Percentiles rank a stretch among this genome's conserved stretches.
Evolutionary conservation across 92 coral and sea anemone genomes (phyloP).

Genomic region (Siderastrea siderea): DNA sequence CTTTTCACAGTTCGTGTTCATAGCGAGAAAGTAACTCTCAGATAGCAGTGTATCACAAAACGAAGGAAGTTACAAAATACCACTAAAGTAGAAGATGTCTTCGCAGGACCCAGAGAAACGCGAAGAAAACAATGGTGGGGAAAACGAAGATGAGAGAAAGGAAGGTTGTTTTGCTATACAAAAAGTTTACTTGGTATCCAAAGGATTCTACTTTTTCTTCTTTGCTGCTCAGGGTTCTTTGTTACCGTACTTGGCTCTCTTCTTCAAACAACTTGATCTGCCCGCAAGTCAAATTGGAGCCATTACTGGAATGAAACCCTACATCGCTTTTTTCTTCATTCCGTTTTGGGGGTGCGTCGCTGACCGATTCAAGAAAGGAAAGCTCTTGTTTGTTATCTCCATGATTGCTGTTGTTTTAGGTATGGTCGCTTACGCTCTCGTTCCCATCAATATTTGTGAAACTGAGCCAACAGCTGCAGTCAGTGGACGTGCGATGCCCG

Average conservation of each 20-base stretch:
- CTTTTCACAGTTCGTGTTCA: background rate
- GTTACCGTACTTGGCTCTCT: constrained; percentile 85
- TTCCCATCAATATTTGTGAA: constrained; percentile 87
- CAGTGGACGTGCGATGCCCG: background rate
- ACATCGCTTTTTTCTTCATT: constrained; percentile 90
- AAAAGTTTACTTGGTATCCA: constrained; percentile 81
- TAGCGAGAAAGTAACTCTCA: background rate
- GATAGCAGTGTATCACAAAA: background rate
- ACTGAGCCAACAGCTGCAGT: constrained; percentile 6
- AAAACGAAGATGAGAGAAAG: constrained; percentile 6
- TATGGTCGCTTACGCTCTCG: constrained; percentile 85
- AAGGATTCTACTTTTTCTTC: constrained; percentile 86
- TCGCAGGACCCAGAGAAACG: background rate
- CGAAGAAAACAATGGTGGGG: background rate
- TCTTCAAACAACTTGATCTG: constrained; percentile 86
- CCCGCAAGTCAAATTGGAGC: constrained; percentile 90
- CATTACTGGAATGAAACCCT: constrained; percentile 88
- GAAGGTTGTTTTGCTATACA: constrained; percentile 58
- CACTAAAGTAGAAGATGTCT: background rate
- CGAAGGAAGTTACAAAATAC: background rate
- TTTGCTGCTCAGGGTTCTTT: constrained; percentile 91
- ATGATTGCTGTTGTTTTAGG: constrained; percentile 85
- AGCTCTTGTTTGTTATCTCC: constrained; percentile 75
- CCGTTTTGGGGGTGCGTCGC: constrained; percentile 93
- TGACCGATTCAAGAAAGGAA: constrained; percentile 83